Evolutionary conservation across 2,797 vertebrate genomes (phyloP), one percentile per base, ranked within the genome.

Genomic region (Garrulus glandarius): DNA sequence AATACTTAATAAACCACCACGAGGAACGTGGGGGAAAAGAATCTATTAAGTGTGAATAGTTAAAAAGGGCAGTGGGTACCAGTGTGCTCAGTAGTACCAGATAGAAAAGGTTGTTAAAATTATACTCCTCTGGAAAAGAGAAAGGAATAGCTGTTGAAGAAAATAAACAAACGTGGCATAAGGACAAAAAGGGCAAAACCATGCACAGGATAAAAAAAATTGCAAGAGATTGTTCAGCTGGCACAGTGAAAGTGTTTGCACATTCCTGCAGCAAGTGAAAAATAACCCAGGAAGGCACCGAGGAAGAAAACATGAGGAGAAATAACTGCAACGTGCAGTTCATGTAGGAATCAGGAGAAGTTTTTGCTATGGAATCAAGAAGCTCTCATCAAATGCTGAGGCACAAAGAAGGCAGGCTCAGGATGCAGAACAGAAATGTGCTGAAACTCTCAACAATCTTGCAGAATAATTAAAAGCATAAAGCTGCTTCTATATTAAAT

Each of bases 1-100:
- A 97, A 94, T 95, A 83, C 80, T 90, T 93, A 95, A 95, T 84
- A 92, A 96, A 84, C 11, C 61, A 89, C 59, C 61, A 44, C 64
- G 23, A 44, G 67, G 52, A 80, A 77, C 15, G 18, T 4, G 11
- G 71, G 68, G 74, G 65, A 79, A 95, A 93, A 87, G 79, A 95
- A 94, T 89, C 36, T 91, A 84, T 93, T 79, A 86, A 77, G 43
- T 67, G 47, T 63, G 85, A 96, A 95, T 69, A 69, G 75, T 43
- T 89, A 93, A 96, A 94, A 94, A 95, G 61, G 52, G 61, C 93
- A 95, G 44, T 60, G 56, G 55, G 46, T 81, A 56, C 41, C 46
- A 53, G 57, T 22, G 29, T 80, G 37, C 57, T 85, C 70, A 95
- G 26, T 10, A 91, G 49, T 21, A 61, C 64, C 39, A 70, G 55